Evolutionary conservation across 2,797 vertebrate genomes (phyloP).

Genomic region (Astyanax mexicanus): DNA sequence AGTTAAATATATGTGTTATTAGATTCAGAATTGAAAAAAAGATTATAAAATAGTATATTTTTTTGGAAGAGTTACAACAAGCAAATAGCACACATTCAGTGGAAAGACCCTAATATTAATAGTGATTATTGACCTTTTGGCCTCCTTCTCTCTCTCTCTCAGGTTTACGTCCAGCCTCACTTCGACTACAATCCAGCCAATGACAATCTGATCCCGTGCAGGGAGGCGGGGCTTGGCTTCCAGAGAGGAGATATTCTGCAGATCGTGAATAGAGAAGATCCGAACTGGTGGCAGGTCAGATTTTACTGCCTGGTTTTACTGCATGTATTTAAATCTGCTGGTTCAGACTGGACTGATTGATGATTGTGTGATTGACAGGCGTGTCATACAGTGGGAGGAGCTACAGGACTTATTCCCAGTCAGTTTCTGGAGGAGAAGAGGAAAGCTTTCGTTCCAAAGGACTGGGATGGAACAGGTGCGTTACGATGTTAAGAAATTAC

Average conservation of each 20-base stretch:
- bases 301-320: too few species aligned
- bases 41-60: too few species aligned
- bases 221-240: slow-evolving; percentile 95
- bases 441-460: slow-evolving; percentile 96
- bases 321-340: too few species aligned
- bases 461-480: slow-evolving; percentile 87
- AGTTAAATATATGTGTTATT: too few species aligned
- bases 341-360: too few species aligned
- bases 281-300: slow-evolving; percentile 99
- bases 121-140: too few species aligned
- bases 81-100: too few species aligned
- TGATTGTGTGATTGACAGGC: slow-evolving; percentile 79
- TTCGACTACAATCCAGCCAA: slow-evolving; percentile 96
- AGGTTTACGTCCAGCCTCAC: slow-evolving; percentile 96
- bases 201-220: slow-evolving; percentile 97
- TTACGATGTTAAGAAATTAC: too few species aligned
- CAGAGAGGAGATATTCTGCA: slow-evolving; percentile 96
- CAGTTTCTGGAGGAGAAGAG: slow-evolving; percentile 99
- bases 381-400: slow-evolving; percentile 88
- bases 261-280: slow-evolving; percentile 96
- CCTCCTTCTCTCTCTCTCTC: too few species aligned
- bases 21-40: too few species aligned
- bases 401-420: slow-evolving; percentile 95
- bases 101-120: too few species aligned
- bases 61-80: too few species aligned